Percentiles rank a stretch among this genome's conserved stretches.
Conservation (phyloP, 2,797 vertebrate species). For the Sebastes cheni region DNA sequence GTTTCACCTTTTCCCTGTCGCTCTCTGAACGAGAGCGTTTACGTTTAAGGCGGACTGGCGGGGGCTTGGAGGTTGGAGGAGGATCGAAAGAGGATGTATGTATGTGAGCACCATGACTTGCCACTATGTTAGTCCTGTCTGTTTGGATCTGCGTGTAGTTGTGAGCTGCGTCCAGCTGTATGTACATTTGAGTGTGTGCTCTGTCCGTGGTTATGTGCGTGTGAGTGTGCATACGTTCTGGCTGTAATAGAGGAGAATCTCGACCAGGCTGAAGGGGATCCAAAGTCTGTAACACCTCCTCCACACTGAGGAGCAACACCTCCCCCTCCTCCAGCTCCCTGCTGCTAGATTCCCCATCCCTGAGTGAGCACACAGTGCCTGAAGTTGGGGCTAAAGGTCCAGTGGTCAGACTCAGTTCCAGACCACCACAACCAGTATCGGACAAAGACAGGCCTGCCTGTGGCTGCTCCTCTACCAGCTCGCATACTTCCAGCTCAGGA, state of each 20-base stretch:
- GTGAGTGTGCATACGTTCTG: slow-evolving; percentile 80
- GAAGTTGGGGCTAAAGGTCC: slow-evolving; percentile 71
- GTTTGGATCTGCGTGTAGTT: slow-evolving; percentile 78
- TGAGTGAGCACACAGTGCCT: slow-evolving; percentile 86
- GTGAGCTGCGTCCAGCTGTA: slow-evolving; percentile 83
- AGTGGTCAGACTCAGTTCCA: slow-evolving; percentile 71
- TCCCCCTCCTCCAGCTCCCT: slow-evolving; percentile 91
- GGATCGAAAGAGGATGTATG: slow-evolving; percentile 82
- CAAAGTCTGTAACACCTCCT: slow-evolving; percentile 92
- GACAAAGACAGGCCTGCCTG: slow-evolving; percentile 69
- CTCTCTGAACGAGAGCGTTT: slow-evolving; percentile 97
- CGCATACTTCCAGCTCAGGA: slow-evolving; percentile 82
- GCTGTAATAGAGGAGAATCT: slow-evolving; percentile 83
- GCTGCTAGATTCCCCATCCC: slow-evolving; percentile 83
- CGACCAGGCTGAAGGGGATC: slow-evolving; percentile 88
- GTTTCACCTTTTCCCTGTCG: slow-evolving; percentile 96
- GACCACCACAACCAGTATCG: slow-evolving; percentile 61
- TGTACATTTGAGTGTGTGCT: slow-evolving; percentile 82
- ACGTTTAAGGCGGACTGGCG: slow-evolving; percentile 89
- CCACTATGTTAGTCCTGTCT: slow-evolving; percentile 81
- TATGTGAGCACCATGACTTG: slow-evolving; percentile 80
- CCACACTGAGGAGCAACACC: slow-evolving; percentile 91
- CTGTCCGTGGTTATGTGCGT: slow-evolving; percentile 78
- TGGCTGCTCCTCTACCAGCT: slow-evolving; percentile 84
- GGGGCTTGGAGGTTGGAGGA: slow-evolving; percentile 84